phyloP scores from a whole-genome alignment of 1,140 invertebrate species.

The Tyrophagus putrescentiae region DNA sequence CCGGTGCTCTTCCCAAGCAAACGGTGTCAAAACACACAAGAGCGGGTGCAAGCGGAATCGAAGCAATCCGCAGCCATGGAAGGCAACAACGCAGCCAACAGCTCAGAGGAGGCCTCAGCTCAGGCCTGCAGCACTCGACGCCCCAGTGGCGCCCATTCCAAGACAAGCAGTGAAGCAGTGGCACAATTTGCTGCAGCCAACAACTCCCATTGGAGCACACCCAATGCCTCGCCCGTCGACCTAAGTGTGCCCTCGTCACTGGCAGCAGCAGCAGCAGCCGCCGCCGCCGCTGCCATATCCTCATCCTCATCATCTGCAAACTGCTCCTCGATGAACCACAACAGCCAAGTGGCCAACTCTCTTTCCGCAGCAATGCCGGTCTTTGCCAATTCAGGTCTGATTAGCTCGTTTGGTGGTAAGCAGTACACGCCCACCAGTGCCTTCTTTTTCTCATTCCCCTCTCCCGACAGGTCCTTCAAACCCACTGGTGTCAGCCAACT shows the following conservation, averaged over 20 bases:
- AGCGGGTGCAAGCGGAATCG: too few relatives aligned
- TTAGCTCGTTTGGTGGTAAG: conserved; percentile 7
- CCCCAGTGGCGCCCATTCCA: background rate
- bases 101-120: too few relatives aligned
- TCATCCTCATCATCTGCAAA: background rate
- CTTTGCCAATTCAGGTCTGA: conserved; percentile 2
- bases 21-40: too few relatives aligned
- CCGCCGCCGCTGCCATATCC: background rate
- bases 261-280: background rate
- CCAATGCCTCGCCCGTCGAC: background rate
- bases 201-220: background rate
- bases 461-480: background rate
- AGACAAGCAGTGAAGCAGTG: background rate
- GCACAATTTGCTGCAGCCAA: background rate
- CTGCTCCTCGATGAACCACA: background rate
- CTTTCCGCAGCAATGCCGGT: conserved; percentile 1
- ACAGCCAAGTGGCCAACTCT: background rate
- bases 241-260: background rate
- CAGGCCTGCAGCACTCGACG: background rate
- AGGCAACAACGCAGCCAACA: background rate
- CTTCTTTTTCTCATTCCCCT: background rate
- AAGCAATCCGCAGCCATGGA: too few relatives aligned
- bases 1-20: too few relatives aligned
- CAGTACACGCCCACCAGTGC: background rate
- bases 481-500: background rate